These are phyloP conservation scores for Porites australiensis DNA, from an alignment of 64 coral and sea anemone genomes.

Conservation along the genomic window DNA sequence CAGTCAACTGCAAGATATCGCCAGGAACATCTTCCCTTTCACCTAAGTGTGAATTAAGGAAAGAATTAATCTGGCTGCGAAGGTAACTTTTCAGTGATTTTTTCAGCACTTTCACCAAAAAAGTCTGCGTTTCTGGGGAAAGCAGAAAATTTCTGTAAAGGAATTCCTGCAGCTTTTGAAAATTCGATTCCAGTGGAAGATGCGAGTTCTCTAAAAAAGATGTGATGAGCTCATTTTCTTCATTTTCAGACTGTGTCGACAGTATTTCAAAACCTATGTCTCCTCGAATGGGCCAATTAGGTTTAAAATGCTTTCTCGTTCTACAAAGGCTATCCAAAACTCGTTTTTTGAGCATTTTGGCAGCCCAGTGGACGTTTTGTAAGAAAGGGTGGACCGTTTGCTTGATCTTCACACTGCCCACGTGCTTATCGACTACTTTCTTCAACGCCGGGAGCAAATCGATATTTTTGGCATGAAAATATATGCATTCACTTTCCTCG, in stretches of 20 bases:
- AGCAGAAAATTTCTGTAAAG: background rate
- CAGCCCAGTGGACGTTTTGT: background rate
- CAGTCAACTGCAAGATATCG: background rate
- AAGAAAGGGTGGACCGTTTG: conserved; percentile 24
- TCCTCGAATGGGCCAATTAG: too few species aligned
- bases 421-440: background rate
- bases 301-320: too few species aligned
- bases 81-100: background rate
- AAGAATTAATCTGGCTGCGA: background rate
- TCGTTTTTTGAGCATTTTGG: background rate
- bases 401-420: conserved; percentile 2
- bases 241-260: background rate
- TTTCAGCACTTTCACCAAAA: background rate
- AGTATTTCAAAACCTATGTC: background rate
- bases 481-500: conserved; percentile 45
- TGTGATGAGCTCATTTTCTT: background rate
- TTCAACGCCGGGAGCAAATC: background rate
- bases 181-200: background rate
- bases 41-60: background rate
- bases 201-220: background rate
- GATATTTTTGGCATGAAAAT: conserved; percentile 4
- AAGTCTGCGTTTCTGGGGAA: background rate
- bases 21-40: background rate
- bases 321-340: background rate
- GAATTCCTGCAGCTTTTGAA: background rate